Evolutionary conservation across 2,888 invertebrate genomes (phyloP), one percentile per base, ranked within the genome.

Genomic region (Leptura quadrifasciata): DNA sequence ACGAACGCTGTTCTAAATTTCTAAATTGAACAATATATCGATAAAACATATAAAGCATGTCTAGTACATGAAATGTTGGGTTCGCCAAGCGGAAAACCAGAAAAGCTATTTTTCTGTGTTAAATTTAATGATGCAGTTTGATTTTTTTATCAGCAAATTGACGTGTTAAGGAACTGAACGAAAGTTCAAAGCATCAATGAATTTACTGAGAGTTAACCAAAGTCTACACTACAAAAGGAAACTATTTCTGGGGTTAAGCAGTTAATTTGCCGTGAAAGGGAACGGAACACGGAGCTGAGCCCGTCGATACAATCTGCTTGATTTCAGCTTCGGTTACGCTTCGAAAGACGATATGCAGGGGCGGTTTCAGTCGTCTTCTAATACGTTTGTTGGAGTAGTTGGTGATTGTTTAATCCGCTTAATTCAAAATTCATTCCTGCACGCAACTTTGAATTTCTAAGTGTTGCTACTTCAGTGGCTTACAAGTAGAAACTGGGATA

Each of bases 241-340:
- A 81, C 80, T 80, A 81, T 82, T 80, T 79, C 75, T 74, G 77
- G 76, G 79, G 81, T 80, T 82, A 81, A 81, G 81, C 74, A 81
- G 81, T 83, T 85, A 85, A 85, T 85, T 85, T 84, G 79, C 79
- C 83, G 83, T 83, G 82, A 84, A 85, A 83, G 78, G 81, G 81
- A 82, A 80, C 76, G 76, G 77, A 83, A 82, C 78, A 70, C 75
- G 72, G 68, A 60, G 54, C 61, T 12, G 76, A 76, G 77, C 71
- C 71, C 76, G 81, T 77, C 81, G 77, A 81, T 81, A 81, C 76
- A 77, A 76, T 76, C 73, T 76, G 60, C 72, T 70, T 69, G 61
- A 63, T 71, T 71, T 58, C 69, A 64, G 57, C 63, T 65, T 65
- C 47, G 21, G 55, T 27, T 52, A 52, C 52, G 67, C 67, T 68